Evolutionary conservation across 2,888 invertebrate species (phyloP).

Genomic region (Rhagium mordax): DNA sequence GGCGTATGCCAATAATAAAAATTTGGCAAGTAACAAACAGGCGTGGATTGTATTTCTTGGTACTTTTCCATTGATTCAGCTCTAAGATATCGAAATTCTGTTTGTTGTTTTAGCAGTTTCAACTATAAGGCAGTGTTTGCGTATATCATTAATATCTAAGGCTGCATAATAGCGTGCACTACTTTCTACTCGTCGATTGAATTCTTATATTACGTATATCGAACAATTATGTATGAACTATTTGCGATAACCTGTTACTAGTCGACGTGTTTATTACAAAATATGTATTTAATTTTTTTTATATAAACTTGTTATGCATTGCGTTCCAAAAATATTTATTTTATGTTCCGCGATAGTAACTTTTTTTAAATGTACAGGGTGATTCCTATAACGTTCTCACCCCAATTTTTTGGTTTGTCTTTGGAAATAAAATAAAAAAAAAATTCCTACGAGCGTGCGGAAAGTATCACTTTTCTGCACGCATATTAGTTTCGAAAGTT

Average conservation of each 20-base stretch:
- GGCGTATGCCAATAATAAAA: not conserved
- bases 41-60: not conserved
- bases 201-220: slow-evolving; percentile 24
- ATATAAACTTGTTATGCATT: not conserved
- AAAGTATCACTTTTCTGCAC: no score
- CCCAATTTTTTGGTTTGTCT: no score
- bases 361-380: no score
- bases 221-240: not conserved
- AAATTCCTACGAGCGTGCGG: no score
- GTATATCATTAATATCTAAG: slow-evolving; percentile 25
- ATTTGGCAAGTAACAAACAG: not conserved
- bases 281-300: not conserved
- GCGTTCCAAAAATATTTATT: not conserved
- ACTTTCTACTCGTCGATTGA: slow-evolving; percentile 37
- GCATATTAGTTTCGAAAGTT: no score
- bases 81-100: not conserved
- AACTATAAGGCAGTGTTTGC: not conserved
- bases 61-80: not conserved
- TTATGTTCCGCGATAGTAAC: no score
- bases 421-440: no score
- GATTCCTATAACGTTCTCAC: no score
- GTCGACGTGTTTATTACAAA: not conserved
- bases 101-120: not conserved
- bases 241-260: slow-evolving; percentile 5
- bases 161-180: slow-evolving; percentile 29